Conservation (phyloP, 2,888 invertebrate genomes). For the Drosophila mayaguana region DNA sequence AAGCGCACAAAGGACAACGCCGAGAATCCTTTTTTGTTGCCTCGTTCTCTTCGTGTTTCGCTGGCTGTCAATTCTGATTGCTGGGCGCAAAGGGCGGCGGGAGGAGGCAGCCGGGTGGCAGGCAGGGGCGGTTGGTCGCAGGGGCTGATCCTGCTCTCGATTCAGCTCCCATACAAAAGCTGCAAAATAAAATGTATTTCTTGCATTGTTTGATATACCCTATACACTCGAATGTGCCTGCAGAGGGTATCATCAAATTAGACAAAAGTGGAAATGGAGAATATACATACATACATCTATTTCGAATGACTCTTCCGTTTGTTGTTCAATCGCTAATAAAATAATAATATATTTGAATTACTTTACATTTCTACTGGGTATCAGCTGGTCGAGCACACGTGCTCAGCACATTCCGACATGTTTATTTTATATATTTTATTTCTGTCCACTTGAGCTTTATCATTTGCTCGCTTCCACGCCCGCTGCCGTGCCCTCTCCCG, state of each 20-base stretch:
- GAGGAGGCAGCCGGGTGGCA: neutral
- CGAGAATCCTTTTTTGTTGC: slow-evolving; percentile 62
- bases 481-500: neutral
- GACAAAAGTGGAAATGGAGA: neutral
- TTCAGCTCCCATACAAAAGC: slow-evolving; percentile 45
- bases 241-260: neutral
- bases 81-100: slow-evolving; percentile 5
- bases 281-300: no score
- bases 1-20: slow-evolving; percentile 68
- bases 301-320: accelerated
- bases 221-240: neutral
- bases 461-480: slow-evolving; percentile 12
- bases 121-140: slow-evolving; percentile 13
- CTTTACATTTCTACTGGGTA: neutral
- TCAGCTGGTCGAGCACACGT: neutral
- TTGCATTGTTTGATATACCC: slow-evolving; percentile 42
- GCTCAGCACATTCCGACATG: neutral
- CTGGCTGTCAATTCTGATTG: slow-evolving; percentile 60
- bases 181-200: slow-evolving; percentile 71
- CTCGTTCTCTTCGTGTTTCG: slow-evolving; percentile 29
- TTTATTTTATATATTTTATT: slow-evolving; percentile 24
- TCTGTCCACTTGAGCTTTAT: slow-evolving; percentile 31
- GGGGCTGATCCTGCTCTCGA: slow-evolving; percentile 20
- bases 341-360: neutral
- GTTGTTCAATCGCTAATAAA: no score